Conservation (phyloP, 2,797 vertebrate species). For the Hydrocynus forskahlii region DNA sequence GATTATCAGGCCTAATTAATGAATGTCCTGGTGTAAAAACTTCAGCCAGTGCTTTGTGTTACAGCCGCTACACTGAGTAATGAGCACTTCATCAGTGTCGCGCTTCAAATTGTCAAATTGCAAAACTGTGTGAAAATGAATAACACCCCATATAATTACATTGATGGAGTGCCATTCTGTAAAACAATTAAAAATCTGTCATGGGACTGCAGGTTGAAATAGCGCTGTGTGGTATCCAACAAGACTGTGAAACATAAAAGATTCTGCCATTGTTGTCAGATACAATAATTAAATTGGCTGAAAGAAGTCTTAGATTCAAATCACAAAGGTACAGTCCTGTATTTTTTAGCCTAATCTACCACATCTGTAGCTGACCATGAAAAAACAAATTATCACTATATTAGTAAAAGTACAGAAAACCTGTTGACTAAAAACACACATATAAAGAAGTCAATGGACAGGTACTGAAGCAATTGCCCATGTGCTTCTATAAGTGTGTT, state of each 20-base stretch:
- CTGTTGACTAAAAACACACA: background rate
- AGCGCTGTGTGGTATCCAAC: slow-evolving; percentile 19
- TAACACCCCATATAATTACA: slow-evolving; percentile 43
- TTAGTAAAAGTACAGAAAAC: background rate
- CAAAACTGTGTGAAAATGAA: slow-evolving; percentile 53
- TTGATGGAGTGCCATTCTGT: slow-evolving; percentile 37
- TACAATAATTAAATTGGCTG: slow-evolving; percentile 36
- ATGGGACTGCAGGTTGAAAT: slow-evolving; percentile 5
- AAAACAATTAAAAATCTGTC: slow-evolving; percentile 52
- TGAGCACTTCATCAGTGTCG: slow-evolving; percentile 48
- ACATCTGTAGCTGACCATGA: background rate
- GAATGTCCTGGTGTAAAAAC: slow-evolving; percentile 48
- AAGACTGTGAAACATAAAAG: background rate
- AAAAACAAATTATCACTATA: background rate
- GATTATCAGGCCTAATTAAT: slow-evolving; percentile 55
- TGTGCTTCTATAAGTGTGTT: background rate
- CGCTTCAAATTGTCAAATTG: slow-evolving; percentile 36
- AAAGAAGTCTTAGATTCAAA: background rate
- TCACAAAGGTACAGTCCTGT: background rate
- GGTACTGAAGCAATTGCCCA: background rate
- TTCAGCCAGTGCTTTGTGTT: slow-evolving; percentile 39
- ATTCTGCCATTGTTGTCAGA: slow-evolving; percentile 26
- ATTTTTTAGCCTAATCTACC: background rate
- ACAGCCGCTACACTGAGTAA: slow-evolving; percentile 30
- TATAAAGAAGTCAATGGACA: background rate